Percentiles rank a stretch among this genome's conserved stretches.
phyloP scores from a whole-genome alignment of 2,113 vertebrate genomes.

The Brachypteracias leptosomus region DNA sequence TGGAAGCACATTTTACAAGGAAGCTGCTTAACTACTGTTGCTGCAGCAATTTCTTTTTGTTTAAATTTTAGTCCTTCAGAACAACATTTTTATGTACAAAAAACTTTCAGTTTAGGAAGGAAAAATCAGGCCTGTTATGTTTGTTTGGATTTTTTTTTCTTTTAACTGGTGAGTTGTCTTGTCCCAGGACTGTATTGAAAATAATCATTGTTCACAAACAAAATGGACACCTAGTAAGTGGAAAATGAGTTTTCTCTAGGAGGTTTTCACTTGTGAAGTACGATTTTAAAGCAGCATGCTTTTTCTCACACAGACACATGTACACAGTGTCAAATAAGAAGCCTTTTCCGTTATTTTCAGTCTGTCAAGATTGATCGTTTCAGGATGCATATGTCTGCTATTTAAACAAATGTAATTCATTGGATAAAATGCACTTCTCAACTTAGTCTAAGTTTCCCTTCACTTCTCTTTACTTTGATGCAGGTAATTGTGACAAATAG shows the following conservation, averaged over 20 bases:
- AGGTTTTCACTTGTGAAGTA: not conserved
- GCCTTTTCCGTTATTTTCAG: not conserved
- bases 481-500: constrained; percentile 12
- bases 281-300: not conserved
- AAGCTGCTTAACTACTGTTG: not conserved
- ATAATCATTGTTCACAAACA: not conserved
- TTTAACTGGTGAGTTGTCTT: not conserved
- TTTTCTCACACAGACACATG: not conserved
- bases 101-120: not conserved
- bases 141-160: not conserved
- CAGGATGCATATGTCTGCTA: not conserved
- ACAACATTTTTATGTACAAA: not conserved
- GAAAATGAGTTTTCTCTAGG: not conserved
- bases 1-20: not conserved
- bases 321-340: not conserved
- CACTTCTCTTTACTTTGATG: not conserved
- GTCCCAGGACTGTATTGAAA: not conserved
- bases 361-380: not conserved
- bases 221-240: not conserved
- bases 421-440: not conserved
- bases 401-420: not conserved
- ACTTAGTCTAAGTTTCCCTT: not conserved
- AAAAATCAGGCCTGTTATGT: not conserved
- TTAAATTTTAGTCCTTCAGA: not conserved
- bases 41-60: not conserved